phyloP scores from a whole-genome alignment of 2,888 invertebrate species.

The Prostheceraeus crozeri region DNA sequence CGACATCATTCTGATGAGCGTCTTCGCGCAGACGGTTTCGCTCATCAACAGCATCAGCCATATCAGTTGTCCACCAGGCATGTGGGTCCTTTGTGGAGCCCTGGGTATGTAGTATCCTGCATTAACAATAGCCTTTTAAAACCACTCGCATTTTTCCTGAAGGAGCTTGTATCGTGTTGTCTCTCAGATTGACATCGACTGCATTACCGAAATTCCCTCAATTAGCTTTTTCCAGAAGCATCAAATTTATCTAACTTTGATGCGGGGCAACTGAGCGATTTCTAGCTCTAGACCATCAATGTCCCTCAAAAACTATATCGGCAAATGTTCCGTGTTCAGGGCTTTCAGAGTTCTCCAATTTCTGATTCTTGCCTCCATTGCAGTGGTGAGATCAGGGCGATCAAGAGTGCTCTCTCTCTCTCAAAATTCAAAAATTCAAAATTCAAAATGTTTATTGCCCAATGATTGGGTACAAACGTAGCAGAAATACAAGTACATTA shows the following conservation, averaged over 20 bases:
- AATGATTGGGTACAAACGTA: no score
- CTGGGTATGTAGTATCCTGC: no score
- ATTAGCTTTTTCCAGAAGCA: constrained; percentile 22
- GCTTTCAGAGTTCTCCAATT: constrained; percentile 13
- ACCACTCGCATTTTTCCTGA: constrained; percentile 5
- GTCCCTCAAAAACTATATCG: constrained; percentile 14
- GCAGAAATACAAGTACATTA: no score
- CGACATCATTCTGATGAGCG: constrained; percentile 15
- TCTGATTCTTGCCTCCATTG: background rate
- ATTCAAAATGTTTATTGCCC: no score
- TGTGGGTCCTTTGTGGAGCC: constrained; percentile 15
- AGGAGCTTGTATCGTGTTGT: background rate
- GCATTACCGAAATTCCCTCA: constrained; percentile 8
- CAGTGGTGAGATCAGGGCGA: constrained; percentile 12
- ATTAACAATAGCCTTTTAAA: no score
- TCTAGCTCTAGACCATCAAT: background rate
- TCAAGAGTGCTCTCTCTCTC: no score
- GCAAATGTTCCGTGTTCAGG: constrained; percentile 35
- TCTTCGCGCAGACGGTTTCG: constrained; percentile 14
- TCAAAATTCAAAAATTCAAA: no score
- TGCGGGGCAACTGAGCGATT: background rate
- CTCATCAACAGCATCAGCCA: constrained; percentile 14
- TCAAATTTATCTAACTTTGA: background rate
- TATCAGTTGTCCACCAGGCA: constrained; percentile 21
- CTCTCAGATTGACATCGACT: constrained; percentile 3